Evolutionary conservation across 2,797 vertebrate species (phyloP).

Genomic region (Lacerta bilineata): DNA sequence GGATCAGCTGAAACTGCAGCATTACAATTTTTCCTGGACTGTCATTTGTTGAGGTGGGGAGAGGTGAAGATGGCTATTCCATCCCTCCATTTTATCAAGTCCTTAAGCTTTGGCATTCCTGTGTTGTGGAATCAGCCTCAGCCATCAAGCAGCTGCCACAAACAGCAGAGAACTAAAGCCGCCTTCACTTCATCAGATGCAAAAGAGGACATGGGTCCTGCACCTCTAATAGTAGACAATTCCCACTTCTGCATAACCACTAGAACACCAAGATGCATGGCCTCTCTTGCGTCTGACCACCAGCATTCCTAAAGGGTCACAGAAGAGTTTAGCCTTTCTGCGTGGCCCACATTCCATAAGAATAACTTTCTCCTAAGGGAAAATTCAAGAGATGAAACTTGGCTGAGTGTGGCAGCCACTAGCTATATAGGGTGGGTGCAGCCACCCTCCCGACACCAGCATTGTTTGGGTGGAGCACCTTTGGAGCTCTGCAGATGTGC

Average conservation of each 20-base stretch:
- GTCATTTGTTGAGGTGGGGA: not conserved
- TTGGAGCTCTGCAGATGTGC: no score
- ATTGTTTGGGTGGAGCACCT: no score
- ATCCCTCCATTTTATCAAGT: not conserved
- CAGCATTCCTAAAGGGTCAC: not conserved
- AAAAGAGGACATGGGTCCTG: no score
- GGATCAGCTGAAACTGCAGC: not conserved
- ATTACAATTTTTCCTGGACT: not conserved
- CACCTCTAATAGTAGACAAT: no score
- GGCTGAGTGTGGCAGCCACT: no score
- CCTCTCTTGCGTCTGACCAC: no score
- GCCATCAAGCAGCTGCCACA: conserved; percentile 4
- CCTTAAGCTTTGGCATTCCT: not conserved
- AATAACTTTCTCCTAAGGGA: not conserved
- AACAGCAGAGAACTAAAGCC: not conserved
- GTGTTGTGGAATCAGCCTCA: no score
- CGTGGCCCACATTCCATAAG: not conserved
- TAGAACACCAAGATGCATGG: no score
- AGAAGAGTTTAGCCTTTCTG: not conserved
- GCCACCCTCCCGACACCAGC: no score
- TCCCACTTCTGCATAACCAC: no score
- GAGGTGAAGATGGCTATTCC: not conserved
- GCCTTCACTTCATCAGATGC: not conserved
- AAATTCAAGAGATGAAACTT: not conserved
- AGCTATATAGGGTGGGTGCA: no score